Evolutionary conservation across 1,140 invertebrate species (phyloP), one percentile per base, ranked within the genome.

Genomic region (Orussus abietinus): DNA sequence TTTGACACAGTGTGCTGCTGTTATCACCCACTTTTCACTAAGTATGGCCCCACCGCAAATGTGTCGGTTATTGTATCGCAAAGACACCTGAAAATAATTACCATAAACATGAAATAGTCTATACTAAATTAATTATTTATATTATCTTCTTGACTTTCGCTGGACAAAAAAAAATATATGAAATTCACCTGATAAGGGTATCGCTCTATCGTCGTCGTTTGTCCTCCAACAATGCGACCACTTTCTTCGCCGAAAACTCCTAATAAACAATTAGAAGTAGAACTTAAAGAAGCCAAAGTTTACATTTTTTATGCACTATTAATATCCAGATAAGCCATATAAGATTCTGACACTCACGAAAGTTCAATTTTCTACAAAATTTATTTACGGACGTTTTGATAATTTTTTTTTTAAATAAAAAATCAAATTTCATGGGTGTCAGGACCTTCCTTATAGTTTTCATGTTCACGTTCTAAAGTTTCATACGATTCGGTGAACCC

Each of bases 1-100:
- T 46, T 58, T 54, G 7, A 77, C 62, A 44, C 77, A 79, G 52
- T 79, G 77, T 35, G 68, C 76, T n/a, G 76, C 77, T 17, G 75
- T 75, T 20, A 79, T 13, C 19, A 71, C 60, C 63, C 66, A 77
- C 19, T 68, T 49, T 25, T 55, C 45, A 33, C 62, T 63, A 42
- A 78, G 65, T 39, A 79, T 62, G 10, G 74, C 64, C 11, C 69
- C 77, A 15, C 77, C 77, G 47, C 77, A 79, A 21, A 61, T 47
- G 52, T 77, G 75, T 3, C 45, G 34, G 13, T 36, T 49, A 30
- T 55, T 52, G 32, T 55, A 55, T 15, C 42, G 51, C 15, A 67
- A 38, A 15, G 61, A 64, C 37, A 67, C 45, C 64, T 69, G 44
- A 12, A 9, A 40, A 25, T 57, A 38, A 17, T 29, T 15, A 11